Evolutionary conservation across 2,888 invertebrate species (phyloP), one percentile per base, ranked within the genome.

Genomic region (Athrips mouffetella): DNA sequence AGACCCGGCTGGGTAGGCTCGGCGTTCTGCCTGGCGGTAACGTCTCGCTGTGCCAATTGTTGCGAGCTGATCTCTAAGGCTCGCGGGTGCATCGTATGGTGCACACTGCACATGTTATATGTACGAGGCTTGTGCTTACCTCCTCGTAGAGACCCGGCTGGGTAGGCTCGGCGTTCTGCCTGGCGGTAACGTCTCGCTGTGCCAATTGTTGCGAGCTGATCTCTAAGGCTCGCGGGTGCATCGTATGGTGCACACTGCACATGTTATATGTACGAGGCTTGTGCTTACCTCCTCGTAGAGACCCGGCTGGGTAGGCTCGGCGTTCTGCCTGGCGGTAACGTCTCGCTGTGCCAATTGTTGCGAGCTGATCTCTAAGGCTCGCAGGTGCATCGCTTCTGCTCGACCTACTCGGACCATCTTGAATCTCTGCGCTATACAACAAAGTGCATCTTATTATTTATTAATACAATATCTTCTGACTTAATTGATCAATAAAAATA

Each of bases 331-430:
- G 49, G 51, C 57, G 30, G 21, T 42, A 8, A 53, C 72, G 59
- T 90, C 85, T 10, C 86, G 81, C 54, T 74, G 80, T 16, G 91
- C 89, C 18, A 92, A 83, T 49, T 80, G 78, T 53, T 89, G 88
- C 40, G 93, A 73, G 47, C 91, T 90, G 44, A 92, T 84, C 31
- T 85, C 76, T 29, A 76, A 83, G 0, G 92, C 91, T 5, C 76
- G 78, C 3, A 80, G 64, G 64, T 91, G 89, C 77, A 94, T 92
- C 45, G 89, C 86, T 51, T 92, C 91, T 4, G 66, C 65, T 39
- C 91, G 88, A 0, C 95, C 94, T 65, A 92, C 91, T 42, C 94
- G 91, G 25, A 94, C 90, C 85, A 93, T 85, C 53, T 87, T 88
- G 72, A 93, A 90, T 44, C 89, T 78, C 51, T 89, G 79, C 48